Evolutionary conservation across 2,888 invertebrate species (phyloP), one percentile per base, ranked within the genome.

Genomic region (Seladonia tumulorum): DNA sequence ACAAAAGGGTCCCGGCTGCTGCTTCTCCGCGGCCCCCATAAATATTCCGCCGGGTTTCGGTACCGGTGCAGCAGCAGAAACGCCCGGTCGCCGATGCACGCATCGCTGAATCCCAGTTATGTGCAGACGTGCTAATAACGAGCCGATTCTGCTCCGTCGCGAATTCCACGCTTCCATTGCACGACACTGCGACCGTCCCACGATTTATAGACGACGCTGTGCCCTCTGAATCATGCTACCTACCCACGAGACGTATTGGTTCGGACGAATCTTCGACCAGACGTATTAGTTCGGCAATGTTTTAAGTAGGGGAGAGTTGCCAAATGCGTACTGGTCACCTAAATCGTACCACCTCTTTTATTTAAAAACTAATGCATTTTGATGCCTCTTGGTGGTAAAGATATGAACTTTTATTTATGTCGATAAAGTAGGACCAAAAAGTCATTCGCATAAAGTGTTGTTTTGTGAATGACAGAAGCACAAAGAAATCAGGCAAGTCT

Each of bases 121-220:
- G 94, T 90, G 91, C 90, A 90, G 91, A 93, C 93, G 94, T 92
- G 94, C 94, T 94, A 94, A 94, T 94, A 94, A 94, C 94, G 93
- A 93, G 92, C 93, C 92, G 93, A 93, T 92, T 94, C 94, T 93
- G 92, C 93, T 93, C 91, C 92, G 81, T 90, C 82, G 89, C 85
- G 91, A 91, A 94, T 94, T 93, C 93, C 92, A 90, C 90, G 92
- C 90, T 92, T 92, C 93, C 87, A 90, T 92, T 92, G 89, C 63
- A 18, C 63, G 63, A 63, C 63, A 29, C 63, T 29, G 7, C 18
- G 16, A 29, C 7, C 63, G 16, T 8, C 63, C 29, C 63, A 63
- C 63, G 63, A 63, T 63, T 63, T 63, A 63, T 63, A 63, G 29
- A 3, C 63, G 63, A 29, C 29, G n/a, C 29, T 12, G 12, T 7